Conservation (phyloP, 2,797 vertebrate species). For the Podarcis lilfordi region DNA sequence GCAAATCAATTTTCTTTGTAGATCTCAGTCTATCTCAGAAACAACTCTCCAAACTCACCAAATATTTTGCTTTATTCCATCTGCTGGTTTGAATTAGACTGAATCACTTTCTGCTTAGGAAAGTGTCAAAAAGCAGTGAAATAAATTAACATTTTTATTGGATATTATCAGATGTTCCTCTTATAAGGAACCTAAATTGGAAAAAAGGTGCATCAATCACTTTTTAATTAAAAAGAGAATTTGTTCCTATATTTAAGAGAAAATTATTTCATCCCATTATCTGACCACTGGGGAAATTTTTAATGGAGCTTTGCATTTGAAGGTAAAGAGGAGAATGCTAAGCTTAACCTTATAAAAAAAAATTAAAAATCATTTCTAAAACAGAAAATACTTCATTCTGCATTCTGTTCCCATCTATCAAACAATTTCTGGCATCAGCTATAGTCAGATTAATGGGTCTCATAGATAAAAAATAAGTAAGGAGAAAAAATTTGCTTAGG, state of each 20-base stretch:
- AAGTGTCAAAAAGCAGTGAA: constrained; percentile 24
- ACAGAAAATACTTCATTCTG: background rate
- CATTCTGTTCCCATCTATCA: constrained; percentile 24
- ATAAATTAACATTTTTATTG: constrained; percentile 40
- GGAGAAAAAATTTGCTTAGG: background rate
- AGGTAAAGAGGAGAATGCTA: constrained; percentile 26
- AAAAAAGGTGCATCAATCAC: constrained; percentile 35
- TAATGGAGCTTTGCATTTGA: constrained; percentile 15
- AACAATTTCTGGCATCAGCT: constrained; percentile 1
- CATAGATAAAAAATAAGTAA: constrained; percentile 7
- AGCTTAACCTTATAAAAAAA: background rate
- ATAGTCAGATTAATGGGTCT: background rate
- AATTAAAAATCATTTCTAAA: background rate
- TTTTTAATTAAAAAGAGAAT: constrained; percentile 51
- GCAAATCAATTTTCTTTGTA: constrained; percentile 15
- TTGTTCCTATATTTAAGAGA: constrained; percentile 41
- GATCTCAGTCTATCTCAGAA: constrained; percentile 22
- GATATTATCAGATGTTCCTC: constrained; percentile 53
- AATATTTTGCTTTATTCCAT: constrained; percentile 50
- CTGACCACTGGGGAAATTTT: constrained; percentile 43
- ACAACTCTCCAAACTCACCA: background rate
- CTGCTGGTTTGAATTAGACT: constrained; percentile 30
- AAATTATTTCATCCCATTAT: constrained; percentile 53
- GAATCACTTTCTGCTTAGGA: constrained; percentile 52
- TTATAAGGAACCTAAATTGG: constrained; percentile 40